Evolutionary conservation across 2,113 vertebrate genomes (phyloP), one percentile per base, ranked within the genome.

Genomic region (Syngnathus scovelli): DNA sequence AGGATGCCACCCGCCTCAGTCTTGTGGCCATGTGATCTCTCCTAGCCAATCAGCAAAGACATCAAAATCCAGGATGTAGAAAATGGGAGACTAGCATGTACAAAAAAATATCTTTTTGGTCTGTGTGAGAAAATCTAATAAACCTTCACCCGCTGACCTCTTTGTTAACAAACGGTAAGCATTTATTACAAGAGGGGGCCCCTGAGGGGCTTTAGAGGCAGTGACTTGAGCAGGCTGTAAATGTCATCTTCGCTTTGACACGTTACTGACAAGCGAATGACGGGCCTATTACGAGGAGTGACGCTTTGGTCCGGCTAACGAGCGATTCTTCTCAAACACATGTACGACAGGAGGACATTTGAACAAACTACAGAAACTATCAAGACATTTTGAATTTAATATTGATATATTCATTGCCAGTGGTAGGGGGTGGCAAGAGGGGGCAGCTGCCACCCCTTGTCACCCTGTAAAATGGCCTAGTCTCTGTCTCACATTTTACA

Each of bases 181-280:
- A 96, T 94, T 94, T 96, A 95, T 98, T 95, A 95, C 94, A 94
- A 95, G 90, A 91, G 93, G 79, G 8, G 91, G 91, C 93, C 91
- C 92, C 92, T 90, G 90, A 89, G 90, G 90, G n/a, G 93, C 93
- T 93, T 93, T 91, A 88, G 92, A 94, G 93, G 92, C 91, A 91
- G 92, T 92, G 93, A 93, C 93, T 92, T 93, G 92, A 92, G 90
- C 90, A 88, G 93, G 92, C 93, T 94, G 93, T 95, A 96, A 98
- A 96, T 97, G 95, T 95, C 95, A 95, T 94, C 93, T 93, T 94
- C 92, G 92, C 91, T 94, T 93, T 94, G 93, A 94, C 93, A 95
- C 94, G 90, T 92, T 90, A 90, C 90, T 94, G 94, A 96, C 93
- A 95, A 95, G 96, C 95, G 93, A 95, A 92, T 90, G 93, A 92